phyloP scores from a whole-genome alignment of 2,888 invertebrate genomes.

The Venusia cambrica region DNA sequence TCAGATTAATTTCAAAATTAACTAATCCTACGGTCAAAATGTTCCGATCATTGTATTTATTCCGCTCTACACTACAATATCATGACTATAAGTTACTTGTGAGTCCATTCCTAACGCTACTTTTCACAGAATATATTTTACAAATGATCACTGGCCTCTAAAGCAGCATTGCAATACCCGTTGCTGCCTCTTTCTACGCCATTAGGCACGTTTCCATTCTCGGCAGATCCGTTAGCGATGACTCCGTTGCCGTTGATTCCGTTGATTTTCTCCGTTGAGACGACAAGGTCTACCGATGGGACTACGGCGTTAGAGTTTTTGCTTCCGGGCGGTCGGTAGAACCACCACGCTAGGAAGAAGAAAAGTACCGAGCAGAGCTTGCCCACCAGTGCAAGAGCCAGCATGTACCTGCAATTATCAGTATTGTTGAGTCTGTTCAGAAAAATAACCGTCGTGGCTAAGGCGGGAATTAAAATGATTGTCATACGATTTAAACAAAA shows the following conservation, averaged over 20 bases:
- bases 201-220: slow-evolving; percentile 31
- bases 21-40: too few relatives aligned
- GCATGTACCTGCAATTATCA: slow-evolving; percentile 82
- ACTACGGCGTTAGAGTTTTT: slow-evolving; percentile 56
- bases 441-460: too few relatives aligned
- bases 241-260: slow-evolving; percentile 37
- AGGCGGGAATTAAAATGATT: too few relatives aligned
- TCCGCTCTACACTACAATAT: too few relatives aligned
- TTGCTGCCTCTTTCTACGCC: slow-evolving; percentile 43
- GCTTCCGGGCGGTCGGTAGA: slow-evolving; percentile 84
- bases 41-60: too few relatives aligned
- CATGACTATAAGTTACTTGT: too few relatives aligned
- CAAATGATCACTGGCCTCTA: slow-evolving; percentile 72
- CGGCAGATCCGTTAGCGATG: slow-evolving; percentile 21
- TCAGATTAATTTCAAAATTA: background rate
- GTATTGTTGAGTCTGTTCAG: too few relatives aligned
- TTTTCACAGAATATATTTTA: too few relatives aligned
- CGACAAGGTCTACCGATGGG: slow-evolving; percentile 59
- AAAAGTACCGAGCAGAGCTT: slow-evolving; percentile 86
- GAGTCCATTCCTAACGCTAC: too few relatives aligned
- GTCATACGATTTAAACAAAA: too few relatives aligned
- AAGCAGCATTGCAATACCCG: slow-evolving; percentile 68
- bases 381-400: slow-evolving; percentile 85
- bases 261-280: slow-evolving; percentile 53
- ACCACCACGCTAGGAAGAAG: slow-evolving; percentile 89